Evolutionary conservation across 2,888 invertebrate genomes (phyloP), one percentile per base, ranked within the genome.

Genomic region (Horisme vitalbata): DNA sequence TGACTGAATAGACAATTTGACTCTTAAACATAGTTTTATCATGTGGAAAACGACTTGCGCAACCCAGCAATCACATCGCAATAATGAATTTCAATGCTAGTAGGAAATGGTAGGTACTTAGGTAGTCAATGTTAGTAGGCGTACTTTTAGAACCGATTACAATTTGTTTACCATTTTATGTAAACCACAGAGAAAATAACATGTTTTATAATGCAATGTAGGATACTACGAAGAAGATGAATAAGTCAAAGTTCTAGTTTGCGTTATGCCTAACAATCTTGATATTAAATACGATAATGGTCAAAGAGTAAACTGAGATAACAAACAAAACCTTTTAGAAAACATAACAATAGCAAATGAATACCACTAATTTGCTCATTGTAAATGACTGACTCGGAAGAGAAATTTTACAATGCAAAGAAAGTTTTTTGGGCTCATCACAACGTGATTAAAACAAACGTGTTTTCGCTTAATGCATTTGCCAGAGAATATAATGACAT

Each of bases 331-430:
- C 55, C 59, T 63, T 55, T 70, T 60, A 62, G 55, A 55, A 60
- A 62, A 45, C 28, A 57, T 54, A 73, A 81, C 76, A 80, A 82
- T 77, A 64, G 75, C 59, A 64, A 65, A 70, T 69, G 61, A 65
- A 69, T 65, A 68, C 64, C 61, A 71, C 70, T 77, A 79, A 80
- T 77, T 78, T 67, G 69, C 65, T 73, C 72, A 83, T 79, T 82
- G 80, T 83, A 68, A 71, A 63, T 61, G 68, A 71, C 67, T 33
- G 65, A 63, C 66, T 62, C 62, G 59, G 61, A 77, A 72, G 83
- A 75, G 84, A 87, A 86, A 86, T 86, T 83, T 71, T 78, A 85
- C 80, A 81, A 83, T 81, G 76, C 77, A 67, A 84, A 80, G 88
- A 88, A 87, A 88, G 87, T 79, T 73, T 74, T 73, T 74, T 71